These are phyloP conservation scores for Nyctibius bracteatus DNA, from an alignment of 2,113 vertebrate species.

Conservation along the genomic window DNA sequence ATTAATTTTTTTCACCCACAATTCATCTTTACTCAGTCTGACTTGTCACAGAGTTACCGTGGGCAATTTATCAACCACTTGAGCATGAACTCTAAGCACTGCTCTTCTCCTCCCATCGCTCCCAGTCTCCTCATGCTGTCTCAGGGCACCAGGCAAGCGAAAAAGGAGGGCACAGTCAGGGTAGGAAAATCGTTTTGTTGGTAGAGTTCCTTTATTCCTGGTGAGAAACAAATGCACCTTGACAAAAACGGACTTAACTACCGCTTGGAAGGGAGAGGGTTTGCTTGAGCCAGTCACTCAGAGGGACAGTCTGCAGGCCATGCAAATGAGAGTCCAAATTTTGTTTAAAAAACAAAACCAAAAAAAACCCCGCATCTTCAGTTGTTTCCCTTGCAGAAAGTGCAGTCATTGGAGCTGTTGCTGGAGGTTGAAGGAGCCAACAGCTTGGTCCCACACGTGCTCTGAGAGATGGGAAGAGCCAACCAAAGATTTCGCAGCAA, in stretches of 20 bases:
- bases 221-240: neutral
- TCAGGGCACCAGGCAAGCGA: neutral
- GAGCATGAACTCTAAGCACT: neutral
- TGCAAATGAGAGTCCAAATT: neutral
- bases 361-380: accelerated
- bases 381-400: neutral
- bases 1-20: neutral
- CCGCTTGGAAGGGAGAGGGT: neutral
- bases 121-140: neutral
- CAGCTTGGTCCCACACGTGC: neutral
- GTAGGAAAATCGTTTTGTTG: neutral
- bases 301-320: neutral
- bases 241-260: neutral
- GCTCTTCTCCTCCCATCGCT: neutral
- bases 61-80: slow-evolving; percentile 32
- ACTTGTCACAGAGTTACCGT: slow-evolving; percentile 12
- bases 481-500: neutral
- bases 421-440: neutral
- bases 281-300: neutral
- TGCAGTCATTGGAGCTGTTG: accelerated
- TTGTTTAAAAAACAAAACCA: neutral
- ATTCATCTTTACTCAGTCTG: slow-evolving; percentile 25
- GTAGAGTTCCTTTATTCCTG: neutral
- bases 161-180: neutral
- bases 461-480: neutral